Conservation (phyloP, 2,797 vertebrate species). For the Epinephelus malabaricus region DNA sequence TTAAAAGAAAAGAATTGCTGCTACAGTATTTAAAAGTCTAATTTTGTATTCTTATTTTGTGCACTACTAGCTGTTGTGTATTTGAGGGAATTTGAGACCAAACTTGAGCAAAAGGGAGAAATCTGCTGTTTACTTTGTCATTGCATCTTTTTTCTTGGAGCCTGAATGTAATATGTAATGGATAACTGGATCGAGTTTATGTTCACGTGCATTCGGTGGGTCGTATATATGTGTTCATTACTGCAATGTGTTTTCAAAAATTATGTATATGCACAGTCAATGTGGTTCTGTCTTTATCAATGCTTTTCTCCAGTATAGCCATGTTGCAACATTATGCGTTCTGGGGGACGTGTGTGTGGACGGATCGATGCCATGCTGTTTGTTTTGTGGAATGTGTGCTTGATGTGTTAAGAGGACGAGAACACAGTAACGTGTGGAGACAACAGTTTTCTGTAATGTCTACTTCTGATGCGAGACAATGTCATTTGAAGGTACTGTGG, state of each 20-base stretch:
- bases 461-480: conserved; percentile 16
- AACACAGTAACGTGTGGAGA: neutral
- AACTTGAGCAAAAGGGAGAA: conserved; percentile 86
- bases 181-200: conserved; percentile 75
- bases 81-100: conserved; percentile 87
- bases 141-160: conserved; percentile 77
- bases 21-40: conserved; percentile 91
- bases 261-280: conserved; percentile 73
- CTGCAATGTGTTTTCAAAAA: conserved; percentile 76
- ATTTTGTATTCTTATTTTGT: conserved; percentile 90
- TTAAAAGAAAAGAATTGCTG: conserved; percentile 86
- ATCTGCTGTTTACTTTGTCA: conserved; percentile 84
- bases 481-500: conserved; percentile 41
- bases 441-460: conserved; percentile 32
- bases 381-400: conserved; percentile 54
- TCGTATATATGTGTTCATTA: conserved; percentile 77
- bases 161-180: conserved; percentile 83
- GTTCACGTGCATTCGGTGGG: conserved; percentile 72
- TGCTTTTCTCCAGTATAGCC: conserved; percentile 72
- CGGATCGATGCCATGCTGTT: conserved; percentile 33
- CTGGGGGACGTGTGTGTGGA: conserved; percentile 35
- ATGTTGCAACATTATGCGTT: conserved; percentile 50
- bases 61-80: conserved; percentile 88
- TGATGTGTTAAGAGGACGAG: conserved; percentile 38
- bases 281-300: conserved; percentile 76